These are phyloP conservation scores for Triops cancriformis DNA, from an alignment of 1,140 invertebrate genomes.

Conservation along the genomic window DNA sequence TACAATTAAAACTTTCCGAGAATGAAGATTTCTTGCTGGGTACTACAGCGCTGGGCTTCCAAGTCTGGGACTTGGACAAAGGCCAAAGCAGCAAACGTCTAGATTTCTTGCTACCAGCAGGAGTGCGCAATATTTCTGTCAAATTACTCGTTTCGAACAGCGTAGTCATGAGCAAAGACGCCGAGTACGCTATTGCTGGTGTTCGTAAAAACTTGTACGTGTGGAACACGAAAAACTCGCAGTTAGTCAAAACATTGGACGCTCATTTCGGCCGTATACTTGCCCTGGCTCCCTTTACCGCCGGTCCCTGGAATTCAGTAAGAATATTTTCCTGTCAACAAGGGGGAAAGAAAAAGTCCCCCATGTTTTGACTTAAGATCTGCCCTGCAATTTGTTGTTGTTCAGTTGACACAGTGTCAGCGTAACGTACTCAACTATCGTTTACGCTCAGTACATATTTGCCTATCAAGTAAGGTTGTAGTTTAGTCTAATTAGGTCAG, in stretches of 20 bases:
- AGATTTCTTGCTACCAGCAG: slow-evolving; percentile 70
- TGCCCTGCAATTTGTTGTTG: neutral
- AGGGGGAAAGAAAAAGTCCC: neutral
- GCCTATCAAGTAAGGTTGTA: no score
- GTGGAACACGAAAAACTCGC: slow-evolving; percentile 69
- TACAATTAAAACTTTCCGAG: slow-evolving; percentile 72
- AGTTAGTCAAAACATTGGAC: slow-evolving; percentile 84
- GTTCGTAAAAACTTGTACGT: slow-evolving; percentile 93
- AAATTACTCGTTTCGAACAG: slow-evolving; percentile 80
- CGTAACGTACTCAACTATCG: no score
- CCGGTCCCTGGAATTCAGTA: slow-evolving; percentile 80
- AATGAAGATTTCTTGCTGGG: slow-evolving; percentile 71
- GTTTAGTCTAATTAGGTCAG: no score
- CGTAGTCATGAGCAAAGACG: slow-evolving; percentile 77
- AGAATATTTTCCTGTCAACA: neutral
- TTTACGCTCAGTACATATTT: no score
- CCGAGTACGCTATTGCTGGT: slow-evolving; percentile 87
- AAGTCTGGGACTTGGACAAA: slow-evolving; percentile 57
- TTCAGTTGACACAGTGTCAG: no score
- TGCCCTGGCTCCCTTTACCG: slow-evolving; percentile 71
- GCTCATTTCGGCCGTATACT: slow-evolving; percentile 96
- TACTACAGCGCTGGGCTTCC: slow-evolving; percentile 73
- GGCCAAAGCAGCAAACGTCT: slow-evolving; percentile 42
- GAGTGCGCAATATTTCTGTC: slow-evolving; percentile 84
- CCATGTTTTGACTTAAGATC: slow-evolving; percentile 5